phyloP scores from a whole-genome alignment of 2,113 vertebrate species.

The Solenodon paradoxus region DNA sequence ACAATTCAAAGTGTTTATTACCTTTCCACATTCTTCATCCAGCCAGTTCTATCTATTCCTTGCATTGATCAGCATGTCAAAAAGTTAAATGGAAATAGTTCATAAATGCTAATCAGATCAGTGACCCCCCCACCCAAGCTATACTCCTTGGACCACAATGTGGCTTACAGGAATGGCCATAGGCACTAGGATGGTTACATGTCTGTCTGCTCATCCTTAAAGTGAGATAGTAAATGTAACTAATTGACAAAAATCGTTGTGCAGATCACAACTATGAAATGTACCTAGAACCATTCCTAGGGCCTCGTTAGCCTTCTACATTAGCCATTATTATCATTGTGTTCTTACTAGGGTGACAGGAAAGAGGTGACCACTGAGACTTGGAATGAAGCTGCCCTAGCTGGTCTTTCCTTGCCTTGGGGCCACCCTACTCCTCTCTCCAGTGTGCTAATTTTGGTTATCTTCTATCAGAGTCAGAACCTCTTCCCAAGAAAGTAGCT shows the following conservation, averaged over 20 bases:
- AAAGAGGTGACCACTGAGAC: neutral
- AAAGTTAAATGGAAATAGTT: neutral
- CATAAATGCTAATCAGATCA: neutral
- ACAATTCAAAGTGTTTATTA: constrained; percentile 12
- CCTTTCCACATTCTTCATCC: neutral
- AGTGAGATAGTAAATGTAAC: neutral
- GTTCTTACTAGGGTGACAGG: neutral
- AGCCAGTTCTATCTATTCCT: constrained; percentile 7
- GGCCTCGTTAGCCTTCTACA: neutral
- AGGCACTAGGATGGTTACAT: neutral
- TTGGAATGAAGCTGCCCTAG: neutral
- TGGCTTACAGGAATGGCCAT: neutral
- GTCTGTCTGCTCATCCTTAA: neutral
- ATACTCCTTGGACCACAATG: neutral
- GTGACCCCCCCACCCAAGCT: neutral
- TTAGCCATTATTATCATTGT: neutral
- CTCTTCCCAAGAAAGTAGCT: neutral
- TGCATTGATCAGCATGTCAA: neutral
- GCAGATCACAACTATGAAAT: neutral
- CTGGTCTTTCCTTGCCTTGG: neutral
- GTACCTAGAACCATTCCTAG: neutral
- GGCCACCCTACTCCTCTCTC: neutral
- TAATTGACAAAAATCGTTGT: neutral
- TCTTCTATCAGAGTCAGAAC: constrained; percentile 3
- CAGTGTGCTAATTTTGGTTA: neutral